These are phyloP conservation scores for Papilio elwesi DNA, from an alignment of 2,888 invertebrate species.

Conservation along the genomic window DNA sequence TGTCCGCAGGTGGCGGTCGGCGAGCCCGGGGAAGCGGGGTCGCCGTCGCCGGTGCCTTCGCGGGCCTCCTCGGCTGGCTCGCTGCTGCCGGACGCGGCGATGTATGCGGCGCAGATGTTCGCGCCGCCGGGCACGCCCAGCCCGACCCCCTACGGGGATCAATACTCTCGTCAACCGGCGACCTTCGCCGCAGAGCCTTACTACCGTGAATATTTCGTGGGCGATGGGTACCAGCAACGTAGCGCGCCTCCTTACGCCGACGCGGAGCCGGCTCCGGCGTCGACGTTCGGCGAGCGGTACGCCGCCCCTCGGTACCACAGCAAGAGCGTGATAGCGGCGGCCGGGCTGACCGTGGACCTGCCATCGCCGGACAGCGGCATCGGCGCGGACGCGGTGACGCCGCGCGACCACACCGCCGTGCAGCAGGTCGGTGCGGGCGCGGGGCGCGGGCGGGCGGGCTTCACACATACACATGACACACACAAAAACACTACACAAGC, in stretches of 20 bases:
- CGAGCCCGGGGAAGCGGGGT: constrained; percentile 85
- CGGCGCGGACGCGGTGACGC: constrained; percentile 96
- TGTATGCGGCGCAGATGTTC: constrained; percentile 89
- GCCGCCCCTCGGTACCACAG: constrained; percentile 89
- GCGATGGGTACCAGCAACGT: constrained; percentile 85
- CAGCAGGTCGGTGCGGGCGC: constrained; percentile 90
- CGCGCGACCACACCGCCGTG: constrained; percentile 93
- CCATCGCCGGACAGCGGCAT: constrained; percentile 98
- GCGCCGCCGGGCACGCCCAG: constrained; percentile 88
- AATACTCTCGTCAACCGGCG: constrained; percentile 80
- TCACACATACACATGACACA: constrained; percentile 51
- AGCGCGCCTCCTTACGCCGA: constrained; percentile 84
- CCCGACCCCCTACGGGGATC: constrained; percentile 85
- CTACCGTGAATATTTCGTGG: constrained; percentile 91
- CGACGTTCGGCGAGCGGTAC: constrained; percentile 88
- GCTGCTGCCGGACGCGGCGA: constrained; percentile 86
- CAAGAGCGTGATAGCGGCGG: constrained; percentile 89
- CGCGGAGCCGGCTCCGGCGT: constrained; percentile 84
- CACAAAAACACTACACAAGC: constrained; percentile 50
- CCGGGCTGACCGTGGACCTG: constrained; percentile 95
- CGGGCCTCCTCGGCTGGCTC: constrained; percentile 83
- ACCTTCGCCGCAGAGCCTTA: constrained; percentile 89
- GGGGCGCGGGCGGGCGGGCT: constrained; percentile 79
- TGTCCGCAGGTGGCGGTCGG: constrained; percentile 84
- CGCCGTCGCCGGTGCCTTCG: constrained; percentile 86